phyloP scores from a whole-genome alignment of 2,888 invertebrate species.

The Limenitis camilla region DNA sequence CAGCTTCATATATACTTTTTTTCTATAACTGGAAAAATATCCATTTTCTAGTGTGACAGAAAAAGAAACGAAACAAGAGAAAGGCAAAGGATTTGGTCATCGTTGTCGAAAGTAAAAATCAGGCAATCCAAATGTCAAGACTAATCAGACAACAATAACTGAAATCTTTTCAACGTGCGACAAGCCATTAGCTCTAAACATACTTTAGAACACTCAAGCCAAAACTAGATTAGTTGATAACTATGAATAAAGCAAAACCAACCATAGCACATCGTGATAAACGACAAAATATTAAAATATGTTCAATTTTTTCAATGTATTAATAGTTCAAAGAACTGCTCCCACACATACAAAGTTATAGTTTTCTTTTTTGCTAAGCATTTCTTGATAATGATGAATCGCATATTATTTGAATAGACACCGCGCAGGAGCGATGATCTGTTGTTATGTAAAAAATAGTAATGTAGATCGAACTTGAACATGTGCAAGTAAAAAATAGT shows the following conservation, averaged over 20 bases:
- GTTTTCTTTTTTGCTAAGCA: slow-evolving; percentile 48
- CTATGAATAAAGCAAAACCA: not conserved
- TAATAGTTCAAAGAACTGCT: slow-evolving; percentile 50
- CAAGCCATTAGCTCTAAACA: slow-evolving; percentile 19
- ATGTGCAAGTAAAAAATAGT: slow-evolving; percentile 8
- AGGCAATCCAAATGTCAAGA: not conserved
- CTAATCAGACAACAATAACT: not conserved
- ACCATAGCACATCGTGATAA: slow-evolving; percentile 4
- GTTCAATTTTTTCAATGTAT: slow-evolving; percentile 7
- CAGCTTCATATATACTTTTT: too few relatives aligned
- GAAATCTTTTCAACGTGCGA: slow-evolving; percentile 5
- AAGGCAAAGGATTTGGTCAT: not conserved
- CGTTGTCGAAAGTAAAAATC: slow-evolving; percentile 1
- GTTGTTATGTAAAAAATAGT: slow-evolving; percentile 15
- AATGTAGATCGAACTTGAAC: slow-evolving; percentile 10
- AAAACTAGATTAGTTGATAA: slow-evolving; percentile 15
- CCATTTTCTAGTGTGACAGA: too few relatives aligned
- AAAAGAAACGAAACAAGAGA: too few relatives aligned
- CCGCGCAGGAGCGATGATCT: slow-evolving; percentile 29
- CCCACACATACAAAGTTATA: slow-evolving; percentile 42
- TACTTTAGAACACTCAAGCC: slow-evolving; percentile 11
- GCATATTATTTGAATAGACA: slow-evolving; percentile 46
- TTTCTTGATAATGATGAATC: slow-evolving; percentile 57
- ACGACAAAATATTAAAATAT: not conserved
- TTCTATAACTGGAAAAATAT: too few relatives aligned